Conservation (phyloP, 1,140 invertebrate genomes). For the Zophobas morio region DNA sequence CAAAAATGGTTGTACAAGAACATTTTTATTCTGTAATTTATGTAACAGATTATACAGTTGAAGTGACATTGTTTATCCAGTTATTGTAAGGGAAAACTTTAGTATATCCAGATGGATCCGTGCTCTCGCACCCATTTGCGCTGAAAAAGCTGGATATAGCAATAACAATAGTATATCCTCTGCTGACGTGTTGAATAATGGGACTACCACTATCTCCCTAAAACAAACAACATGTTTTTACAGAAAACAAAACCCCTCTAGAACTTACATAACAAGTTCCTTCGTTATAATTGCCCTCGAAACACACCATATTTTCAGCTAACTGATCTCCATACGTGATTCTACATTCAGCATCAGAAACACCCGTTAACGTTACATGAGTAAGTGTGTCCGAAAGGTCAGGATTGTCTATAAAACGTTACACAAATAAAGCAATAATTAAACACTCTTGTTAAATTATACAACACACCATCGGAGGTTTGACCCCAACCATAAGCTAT, state of each 20-base stretch:
- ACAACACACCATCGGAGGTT: neutral
- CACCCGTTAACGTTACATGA: neutral
- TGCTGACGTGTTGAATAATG: neutral
- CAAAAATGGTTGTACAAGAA: too few species aligned
- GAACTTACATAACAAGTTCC: conserved; percentile 15
- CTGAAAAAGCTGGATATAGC: conserved; percentile 18
- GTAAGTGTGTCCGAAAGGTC: neutral
- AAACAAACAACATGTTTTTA: neutral
- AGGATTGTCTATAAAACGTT: neutral
- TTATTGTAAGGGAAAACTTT: conserved; percentile 6
- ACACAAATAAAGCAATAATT: neutral
- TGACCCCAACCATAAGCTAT: conserved; percentile 5
- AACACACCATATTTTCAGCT: conserved; percentile 10
- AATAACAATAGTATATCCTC: conserved; percentile 3
- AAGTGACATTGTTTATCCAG: neutral
- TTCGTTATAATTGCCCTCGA: conserved; percentile 18
- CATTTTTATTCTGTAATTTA: too few species aligned
- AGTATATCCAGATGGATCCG: conserved; percentile 15
- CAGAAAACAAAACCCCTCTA: neutral
- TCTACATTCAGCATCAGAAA: conserved; percentile 16
- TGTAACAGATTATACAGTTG: too few species aligned
- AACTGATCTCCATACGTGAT: conserved; percentile 12
- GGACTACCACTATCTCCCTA: conserved; percentile 13
- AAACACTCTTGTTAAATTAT: neutral
- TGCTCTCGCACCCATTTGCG: conserved; percentile 16